Evolutionary conservation across 2,797 vertebrate species (phyloP), one percentile per base, ranked within the genome.

Genomic region (Odontamblyopus lacepedii): DNA sequence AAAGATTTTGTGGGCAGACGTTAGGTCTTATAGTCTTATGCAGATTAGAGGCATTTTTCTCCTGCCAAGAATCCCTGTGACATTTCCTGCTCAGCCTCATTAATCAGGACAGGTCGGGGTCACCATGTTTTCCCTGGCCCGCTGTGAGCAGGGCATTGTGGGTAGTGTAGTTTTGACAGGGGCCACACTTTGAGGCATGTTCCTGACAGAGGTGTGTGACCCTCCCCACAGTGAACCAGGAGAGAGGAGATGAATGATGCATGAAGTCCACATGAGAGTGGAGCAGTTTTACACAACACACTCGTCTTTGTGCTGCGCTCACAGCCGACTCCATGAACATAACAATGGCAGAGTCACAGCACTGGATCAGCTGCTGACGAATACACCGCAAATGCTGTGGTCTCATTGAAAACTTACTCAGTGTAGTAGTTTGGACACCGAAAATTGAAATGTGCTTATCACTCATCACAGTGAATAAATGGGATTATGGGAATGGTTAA

Each of bases 71-170:
- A 73, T 73, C 19, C 26, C 1, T 2, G 23, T 53, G 44, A 41
- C 44, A 48, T 55, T 48, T 48, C 13, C 76, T 67, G 57, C 77
- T 63, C 60, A 9, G 67, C 70, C 64, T 85, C 87, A 91, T 92
- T 86, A 85, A 89, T 92, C 88, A 91, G 77, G 26, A 71, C 6
- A 65, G 81, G 85, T 81, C 84, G 68, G 61, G 78, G 79, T 83
- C 73, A 78, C 70, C 83, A 74, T 83, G 87, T 86, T 85, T 76
- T 86, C 73, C 41, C 78, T 76, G 66, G 38, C 67, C 83, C 61
- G 50, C 83, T 83, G 86, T 71, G 84, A 87, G 73, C 44, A 76
- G 83, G 83, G 68, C 77, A 74, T 44, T 32, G 66, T 35, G 38
- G 79, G 84, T 73, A 82, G 74, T 76, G 83, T 87, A 71, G 85